phyloP scores from a whole-genome alignment of 2,797 vertebrate genomes.

The Lacerta viridis region DNA sequence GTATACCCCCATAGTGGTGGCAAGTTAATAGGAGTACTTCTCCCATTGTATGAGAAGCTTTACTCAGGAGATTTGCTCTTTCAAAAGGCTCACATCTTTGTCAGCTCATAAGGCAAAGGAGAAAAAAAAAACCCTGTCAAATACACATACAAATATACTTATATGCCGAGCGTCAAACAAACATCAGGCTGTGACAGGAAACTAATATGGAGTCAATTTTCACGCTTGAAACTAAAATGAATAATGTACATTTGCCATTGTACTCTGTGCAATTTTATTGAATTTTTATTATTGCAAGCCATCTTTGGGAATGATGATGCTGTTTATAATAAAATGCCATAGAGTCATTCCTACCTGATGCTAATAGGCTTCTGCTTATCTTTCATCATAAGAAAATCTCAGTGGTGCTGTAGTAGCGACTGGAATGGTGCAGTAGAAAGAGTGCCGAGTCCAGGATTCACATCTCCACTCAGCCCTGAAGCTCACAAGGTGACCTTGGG shows the following conservation, averaged over 20 bases:
- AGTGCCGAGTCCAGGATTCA: too few species aligned
- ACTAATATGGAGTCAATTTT: neutral
- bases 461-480: too few species aligned
- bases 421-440: too few species aligned
- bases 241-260: neutral
- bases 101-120: conserved; percentile 2
- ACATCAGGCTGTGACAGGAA: neutral
- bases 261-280: neutral
- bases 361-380: neutral
- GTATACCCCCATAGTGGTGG: conserved; percentile 27
- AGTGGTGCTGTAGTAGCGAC: too few species aligned
- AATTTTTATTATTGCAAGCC: neutral
- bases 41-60: conserved; percentile 42
- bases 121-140: neutral
- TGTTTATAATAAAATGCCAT: neutral
- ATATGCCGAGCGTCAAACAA: neutral
- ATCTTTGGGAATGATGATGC: neutral
- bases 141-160: neutral
- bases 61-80: conserved; percentile 32
- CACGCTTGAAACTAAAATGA: neutral
- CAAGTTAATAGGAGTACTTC: conserved; percentile 48
- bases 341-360: neutral
- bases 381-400: neutral
- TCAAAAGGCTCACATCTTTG: conserved; percentile 7
- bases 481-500: too few species aligned